phyloP scores from a whole-genome alignment of 2,113 vertebrate genomes.

The Theropithecus gelada region DNA sequence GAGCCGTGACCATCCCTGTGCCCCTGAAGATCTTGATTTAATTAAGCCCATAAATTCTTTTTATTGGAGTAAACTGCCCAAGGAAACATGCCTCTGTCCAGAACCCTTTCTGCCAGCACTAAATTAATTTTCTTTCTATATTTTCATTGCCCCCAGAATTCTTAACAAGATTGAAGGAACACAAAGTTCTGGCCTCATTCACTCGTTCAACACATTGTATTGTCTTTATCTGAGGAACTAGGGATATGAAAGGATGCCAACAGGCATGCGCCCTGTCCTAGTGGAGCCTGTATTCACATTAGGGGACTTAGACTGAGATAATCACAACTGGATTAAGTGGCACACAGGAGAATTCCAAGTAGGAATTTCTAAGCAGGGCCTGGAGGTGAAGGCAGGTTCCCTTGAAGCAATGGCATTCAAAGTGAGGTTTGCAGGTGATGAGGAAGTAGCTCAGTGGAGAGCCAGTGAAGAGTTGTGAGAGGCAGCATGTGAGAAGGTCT shows the following conservation, averaged over 20 bases:
- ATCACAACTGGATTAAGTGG: neutral
- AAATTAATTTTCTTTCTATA: constrained; percentile 3
- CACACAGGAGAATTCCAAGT: neutral
- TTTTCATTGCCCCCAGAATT: constrained; percentile 41
- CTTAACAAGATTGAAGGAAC: constrained; percentile 29
- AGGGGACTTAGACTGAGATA: neutral
- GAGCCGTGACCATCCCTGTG: neutral
- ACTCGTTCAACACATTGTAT: neutral
- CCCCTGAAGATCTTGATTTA: constrained; percentile 18
- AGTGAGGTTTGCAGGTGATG: neutral
- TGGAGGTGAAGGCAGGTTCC: neutral
- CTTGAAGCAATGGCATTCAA: neutral
- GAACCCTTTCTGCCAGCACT: neutral
- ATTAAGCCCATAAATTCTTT: constrained; percentile 47
- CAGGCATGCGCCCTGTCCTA: neutral
- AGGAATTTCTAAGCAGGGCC: neutral
- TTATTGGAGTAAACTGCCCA: constrained; percentile 20
- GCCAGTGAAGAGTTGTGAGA: neutral
- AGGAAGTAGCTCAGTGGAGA: neutral
- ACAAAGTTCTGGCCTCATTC: neutral
- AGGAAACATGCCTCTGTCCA: constrained; percentile 2
- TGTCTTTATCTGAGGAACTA: neutral
- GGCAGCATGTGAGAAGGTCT: neutral
- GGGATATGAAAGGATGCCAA: neutral
- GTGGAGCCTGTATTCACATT: neutral